Percentiles rank a stretch among this genome's conserved stretches.
phyloP scores from a whole-genome alignment of 1,140 invertebrate species.

The Macrocentrus cingulum region DNA sequence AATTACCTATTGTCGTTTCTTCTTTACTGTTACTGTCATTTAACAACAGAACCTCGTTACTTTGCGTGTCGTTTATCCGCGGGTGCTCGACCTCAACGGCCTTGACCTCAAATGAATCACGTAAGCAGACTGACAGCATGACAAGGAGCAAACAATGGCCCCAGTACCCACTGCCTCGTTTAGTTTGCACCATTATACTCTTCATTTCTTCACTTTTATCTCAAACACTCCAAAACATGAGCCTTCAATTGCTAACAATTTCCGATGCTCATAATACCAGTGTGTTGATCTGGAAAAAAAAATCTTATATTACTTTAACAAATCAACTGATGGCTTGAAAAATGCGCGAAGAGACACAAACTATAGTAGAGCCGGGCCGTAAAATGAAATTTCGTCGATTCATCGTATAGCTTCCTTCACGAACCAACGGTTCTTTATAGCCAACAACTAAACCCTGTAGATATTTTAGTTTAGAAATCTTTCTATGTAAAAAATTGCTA shows the following conservation, averaged over 20 bases:
- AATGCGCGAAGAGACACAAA: too few species aligned
- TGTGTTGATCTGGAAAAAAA: not conserved
- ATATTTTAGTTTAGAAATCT: too few species aligned
- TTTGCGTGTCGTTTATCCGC: slow-evolving; percentile 34
- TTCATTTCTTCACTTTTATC: not conserved
- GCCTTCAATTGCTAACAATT: not conserved
- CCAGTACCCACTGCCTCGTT: not conserved
- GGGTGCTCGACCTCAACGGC: slow-evolving; percentile 29
- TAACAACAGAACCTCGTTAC: slow-evolving; percentile 7
- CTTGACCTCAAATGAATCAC: slow-evolving; percentile 34
- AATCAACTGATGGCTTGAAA: too few species aligned
- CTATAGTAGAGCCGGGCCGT: too few species aligned
- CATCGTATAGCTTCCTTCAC: too few species aligned
- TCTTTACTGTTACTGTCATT: too few species aligned
- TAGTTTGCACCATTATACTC: slow-evolving; percentile 1
- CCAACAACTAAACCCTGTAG: too few species aligned
- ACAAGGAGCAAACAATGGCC: slow-evolving; percentile 28
- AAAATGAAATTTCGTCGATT: too few species aligned
- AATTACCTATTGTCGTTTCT: not conserved
- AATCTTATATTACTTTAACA: not conserved
- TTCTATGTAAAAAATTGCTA: too few species aligned
- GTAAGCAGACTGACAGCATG: slow-evolving; percentile 33
- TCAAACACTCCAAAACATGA: not conserved
- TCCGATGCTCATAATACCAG: not conserved
- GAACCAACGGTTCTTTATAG: too few species aligned